Base-by-base conservation (phyloP, 2,113 vertebrate species). In the Prinia subflava region DNA sequence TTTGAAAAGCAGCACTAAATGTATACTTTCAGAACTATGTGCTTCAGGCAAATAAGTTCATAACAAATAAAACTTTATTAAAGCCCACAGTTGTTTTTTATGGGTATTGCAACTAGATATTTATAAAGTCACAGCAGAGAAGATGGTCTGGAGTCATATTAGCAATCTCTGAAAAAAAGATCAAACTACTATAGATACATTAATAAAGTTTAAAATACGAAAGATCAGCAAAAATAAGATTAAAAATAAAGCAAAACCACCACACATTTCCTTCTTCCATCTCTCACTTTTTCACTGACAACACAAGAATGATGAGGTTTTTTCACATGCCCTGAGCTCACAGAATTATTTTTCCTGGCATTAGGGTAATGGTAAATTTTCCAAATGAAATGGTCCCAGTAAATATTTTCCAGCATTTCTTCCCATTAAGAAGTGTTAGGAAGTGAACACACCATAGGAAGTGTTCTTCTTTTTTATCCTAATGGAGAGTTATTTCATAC, bases 401-500 rank as follows among this genome's bases (percentile, higher is more conserved):
- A 67, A 71, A 31, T 23, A 31, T 46, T 52, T 91, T 80, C 10
- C n/a, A 73, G n/a, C 73, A 65, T 79, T 53, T 57, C 46, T 75
- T 80, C 37, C 53, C 22, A 14, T 65, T 89, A 23, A 42, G 42
- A 42, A 42, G 42, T 42, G 42, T 42, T 15, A 42, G 42, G 42
- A 42, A 42, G 42, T 42, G 42, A 42, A 57, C 0, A 3, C 1
- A 18, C 14, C 20, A 28, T 15, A 64, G 28, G 20, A 93, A 81
- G 12, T 25, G 9, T 11, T 12, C 3, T 41, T 13, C 6, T 39
- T 65, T 73, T 70, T 28, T 47, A 19, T 37, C n/a, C 49, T 31
- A 62, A 47, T 0, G 0, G 21, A 31, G 20, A 53, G 12, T 4
- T 47, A 44, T 13, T 5, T 33, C 33, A 35, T 19, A n/a, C 1